Evolutionary conservation across 2,888 invertebrate genomes (phyloP).

Genomic region (Dichetophora obliterata): DNA sequence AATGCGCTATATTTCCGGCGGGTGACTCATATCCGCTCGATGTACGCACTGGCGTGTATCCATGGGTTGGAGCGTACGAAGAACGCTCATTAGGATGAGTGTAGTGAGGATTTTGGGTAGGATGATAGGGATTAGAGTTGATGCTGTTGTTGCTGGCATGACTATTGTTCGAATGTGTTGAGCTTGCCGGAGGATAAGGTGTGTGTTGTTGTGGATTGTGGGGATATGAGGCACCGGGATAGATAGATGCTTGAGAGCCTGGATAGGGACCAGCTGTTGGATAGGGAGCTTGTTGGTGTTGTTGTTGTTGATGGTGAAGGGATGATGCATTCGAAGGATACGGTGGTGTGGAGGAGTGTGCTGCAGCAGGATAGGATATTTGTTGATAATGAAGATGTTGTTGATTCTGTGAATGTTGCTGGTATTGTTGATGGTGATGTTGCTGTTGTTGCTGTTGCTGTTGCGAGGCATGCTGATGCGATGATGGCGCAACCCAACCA

Average conservation of each 20-base stretch:
- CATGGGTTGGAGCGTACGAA: conserved; percentile 54
- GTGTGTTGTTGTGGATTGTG: conserved; percentile 49
- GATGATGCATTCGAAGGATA: conserved; percentile 51
- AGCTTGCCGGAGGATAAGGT: conserved; percentile 45
- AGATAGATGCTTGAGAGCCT: conserved; percentile 48
- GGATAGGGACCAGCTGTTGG: conserved; percentile 42
- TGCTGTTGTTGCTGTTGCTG: conserved; percentile 49
- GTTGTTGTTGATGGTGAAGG: conserved; percentile 41
- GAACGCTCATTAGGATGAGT: conserved; percentile 48
- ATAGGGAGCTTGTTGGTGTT: conserved; percentile 44
- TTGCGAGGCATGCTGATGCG: conserved; percentile 54
- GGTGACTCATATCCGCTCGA: conserved; percentile 53
- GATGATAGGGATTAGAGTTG: not conserved
- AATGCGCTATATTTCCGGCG: conserved; percentile 58
- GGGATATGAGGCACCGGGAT: conserved; percentile 56
- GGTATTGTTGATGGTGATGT: conserved; percentile 41
- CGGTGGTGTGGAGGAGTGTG: conserved; percentile 37
- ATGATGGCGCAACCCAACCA: conserved; percentile 63
- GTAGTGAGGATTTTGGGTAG: conserved; percentile 47
- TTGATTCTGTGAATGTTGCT: conserved; percentile 41
- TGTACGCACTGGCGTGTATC: conserved; percentile 57
- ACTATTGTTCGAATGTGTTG: conserved; percentile 40
- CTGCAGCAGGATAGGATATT: conserved; percentile 40
- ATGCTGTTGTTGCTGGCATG: conserved; percentile 9
- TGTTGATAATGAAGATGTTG: conserved; percentile 50